Evolutionary conservation across 2,797 vertebrate species (phyloP).

Genomic region (Rachycentron canadum): DNA sequence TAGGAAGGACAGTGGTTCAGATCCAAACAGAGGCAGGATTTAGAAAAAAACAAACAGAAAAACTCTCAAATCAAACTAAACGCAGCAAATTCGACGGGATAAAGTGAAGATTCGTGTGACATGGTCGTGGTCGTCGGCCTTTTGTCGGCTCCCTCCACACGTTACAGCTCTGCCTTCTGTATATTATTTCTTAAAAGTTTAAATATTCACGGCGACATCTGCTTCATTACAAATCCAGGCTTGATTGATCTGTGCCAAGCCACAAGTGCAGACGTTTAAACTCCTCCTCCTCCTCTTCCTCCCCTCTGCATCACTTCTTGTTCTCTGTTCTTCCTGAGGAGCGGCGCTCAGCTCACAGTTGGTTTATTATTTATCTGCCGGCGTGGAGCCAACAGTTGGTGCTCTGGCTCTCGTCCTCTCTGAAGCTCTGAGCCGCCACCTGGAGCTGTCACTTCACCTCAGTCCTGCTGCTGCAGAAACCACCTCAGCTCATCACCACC

Average conservation of each 20-base stretch:
- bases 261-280: constrained; percentile 66
- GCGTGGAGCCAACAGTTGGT: constrained; percentile 84
- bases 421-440: constrained; percentile 70
- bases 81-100: too few species aligned
- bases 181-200: constrained; percentile 74
- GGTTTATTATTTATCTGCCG: constrained; percentile 84
- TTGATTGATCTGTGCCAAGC: constrained; percentile 69
- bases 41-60: too few species aligned
- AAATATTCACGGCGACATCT: constrained; percentile 81
- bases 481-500: too few species aligned
- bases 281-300: constrained; percentile 13
- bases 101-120: constrained; percentile 48
- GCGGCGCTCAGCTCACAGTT: constrained; percentile 80
- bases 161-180: constrained; percentile 72
- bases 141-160: constrained; percentile 61
- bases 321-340: constrained; percentile 61
- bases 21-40: not conserved
- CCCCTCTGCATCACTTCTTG: constrained; percentile 21
- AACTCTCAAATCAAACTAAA: not conserved
- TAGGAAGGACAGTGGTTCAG: too few species aligned
- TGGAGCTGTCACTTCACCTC: constrained; percentile 81
- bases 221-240: constrained; percentile 78
- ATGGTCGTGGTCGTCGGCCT: constrained; percentile 41
- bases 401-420: constrained; percentile 70
- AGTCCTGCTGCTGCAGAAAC: constrained; percentile 36